Evolutionary conservation across 1,140 invertebrate species (phyloP), one percentile per base, ranked within the genome.

Genomic region (Muscidifurax raptorellus): DNA sequence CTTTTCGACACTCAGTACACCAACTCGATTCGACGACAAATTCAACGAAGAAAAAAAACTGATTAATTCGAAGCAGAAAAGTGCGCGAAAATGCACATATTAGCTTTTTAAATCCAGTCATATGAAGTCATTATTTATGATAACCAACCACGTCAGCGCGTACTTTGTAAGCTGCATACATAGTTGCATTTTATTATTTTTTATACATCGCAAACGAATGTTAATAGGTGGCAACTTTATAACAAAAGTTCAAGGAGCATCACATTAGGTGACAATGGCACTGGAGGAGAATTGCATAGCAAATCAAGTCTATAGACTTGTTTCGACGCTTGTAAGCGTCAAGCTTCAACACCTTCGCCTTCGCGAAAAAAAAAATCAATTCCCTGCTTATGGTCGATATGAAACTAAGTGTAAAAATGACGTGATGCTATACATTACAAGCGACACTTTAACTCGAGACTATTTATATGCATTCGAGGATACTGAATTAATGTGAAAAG

Each of bases 241-340:
- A 79, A 40, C 3, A 81, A 81, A 81, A 85, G 71, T 81, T 85
- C 79, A 80, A 85, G 79, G 84, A 76, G 64, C n/a, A 66, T 75
- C 27, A 10, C 12, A 32, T 75, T 67, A 66, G 44, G 28, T 30
- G 47, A 80, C 30, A 80, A 80, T 47, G 72, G 25, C n/a, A 47
- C 2, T 78, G 36, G 40, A 40, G 69, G 27, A 40, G 27, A 83
- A 71, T 71, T 75, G 76, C 69, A 80, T 84, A 84, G 0, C n/a
- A 75, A 80, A 84, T 80, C 32, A 59, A 66, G 25, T 84, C 66
- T 84, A 84, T 72, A 84, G 82, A 15, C 76, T 30, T 9, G 7
- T 36, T 76, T 72, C n/a, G 15, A 30, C 76, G 36, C 64, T 12
- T 18, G 12, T 22, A 28, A 9, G 72, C 69, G 80, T 69, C 1